Conservation (phyloP, 2,888 invertebrate genomes). For the Campoletis raptor region DNA sequence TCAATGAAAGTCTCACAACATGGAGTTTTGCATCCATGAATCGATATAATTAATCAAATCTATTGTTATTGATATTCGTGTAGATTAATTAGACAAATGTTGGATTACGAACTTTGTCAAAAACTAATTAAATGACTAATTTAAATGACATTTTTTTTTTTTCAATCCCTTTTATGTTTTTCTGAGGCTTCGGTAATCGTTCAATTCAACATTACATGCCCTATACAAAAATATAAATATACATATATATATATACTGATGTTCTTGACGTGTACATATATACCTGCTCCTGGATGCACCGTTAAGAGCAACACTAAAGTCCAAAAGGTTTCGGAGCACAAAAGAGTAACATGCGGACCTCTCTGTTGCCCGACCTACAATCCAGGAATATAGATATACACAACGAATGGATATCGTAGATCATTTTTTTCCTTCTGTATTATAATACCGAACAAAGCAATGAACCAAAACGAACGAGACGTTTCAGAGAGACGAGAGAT, state of each 20-base stretch:
- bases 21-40: no score
- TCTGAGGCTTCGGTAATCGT: background rate
- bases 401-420: background rate
- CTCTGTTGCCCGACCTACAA: constrained; percentile 57
- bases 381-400: constrained; percentile 25
- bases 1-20: no score
- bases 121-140: no score
- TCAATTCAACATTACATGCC: background rate
- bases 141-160: no score
- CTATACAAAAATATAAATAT: constrained; percentile 9
- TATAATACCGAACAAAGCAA: constrained; percentile 63
- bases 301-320: constrained; percentile 69
- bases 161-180: background rate
- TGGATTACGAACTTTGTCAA: no score
- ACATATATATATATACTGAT: constrained; percentile 23
- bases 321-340: constrained; percentile 67
- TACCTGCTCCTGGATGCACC: constrained; percentile 67
- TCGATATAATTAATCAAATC: no score
- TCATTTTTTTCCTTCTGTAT: constrained; percentile 51
- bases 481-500: constrained; percentile 28
- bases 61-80: no score
- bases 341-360: constrained; percentile 58
- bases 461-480: constrained; percentile 56
- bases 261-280: constrained; percentile 32
- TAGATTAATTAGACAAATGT: no score